Percentiles rank a stretch among this genome's conserved stretches.
Evolutionary conservation across 2,113 vertebrate species (phyloP).

Genomic region (Noturus placidus): DNA sequence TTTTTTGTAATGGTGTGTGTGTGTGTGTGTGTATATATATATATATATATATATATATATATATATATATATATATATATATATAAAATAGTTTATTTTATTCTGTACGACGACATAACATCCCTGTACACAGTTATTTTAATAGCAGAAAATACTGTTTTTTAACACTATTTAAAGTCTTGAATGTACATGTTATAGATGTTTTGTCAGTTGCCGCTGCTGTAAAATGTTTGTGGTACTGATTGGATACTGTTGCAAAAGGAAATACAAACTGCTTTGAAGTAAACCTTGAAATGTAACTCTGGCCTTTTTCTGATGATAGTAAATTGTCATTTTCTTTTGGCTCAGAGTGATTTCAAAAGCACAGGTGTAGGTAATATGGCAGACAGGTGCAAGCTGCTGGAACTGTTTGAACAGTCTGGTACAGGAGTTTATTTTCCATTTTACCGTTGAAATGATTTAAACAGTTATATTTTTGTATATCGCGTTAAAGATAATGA

Average conservation of each 20-base stretch:
- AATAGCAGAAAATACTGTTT: not conserved
- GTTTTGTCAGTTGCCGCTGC: not conserved
- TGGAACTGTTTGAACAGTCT: not conserved
- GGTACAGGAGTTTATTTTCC: not conserved
- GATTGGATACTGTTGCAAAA: not conserved
- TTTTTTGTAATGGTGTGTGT: not conserved
- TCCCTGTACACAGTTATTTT: not conserved
- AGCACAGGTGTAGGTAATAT: not conserved
- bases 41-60: too few relatives aligned
- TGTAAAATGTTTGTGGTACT: not conserved
- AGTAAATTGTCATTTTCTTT: not conserved
- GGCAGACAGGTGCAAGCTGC: not conserved
- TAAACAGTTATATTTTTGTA: not conserved
- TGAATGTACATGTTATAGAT: not conserved
- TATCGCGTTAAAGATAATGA: not conserved
- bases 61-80: too few relatives aligned
- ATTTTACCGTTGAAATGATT: not conserved
- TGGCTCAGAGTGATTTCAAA: not conserved
- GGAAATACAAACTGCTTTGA: not conserved
- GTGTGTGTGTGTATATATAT: too few relatives aligned
- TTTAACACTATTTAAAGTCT: not conserved
- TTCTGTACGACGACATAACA: not conserved
- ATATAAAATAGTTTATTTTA: not conserved
- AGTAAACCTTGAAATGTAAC: not conserved
- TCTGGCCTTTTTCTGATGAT: not conserved